phyloP scores from a whole-genome alignment of 37 sponge, comb jelly and placozoan genomes.

The Theonella swinhoei region DNA sequence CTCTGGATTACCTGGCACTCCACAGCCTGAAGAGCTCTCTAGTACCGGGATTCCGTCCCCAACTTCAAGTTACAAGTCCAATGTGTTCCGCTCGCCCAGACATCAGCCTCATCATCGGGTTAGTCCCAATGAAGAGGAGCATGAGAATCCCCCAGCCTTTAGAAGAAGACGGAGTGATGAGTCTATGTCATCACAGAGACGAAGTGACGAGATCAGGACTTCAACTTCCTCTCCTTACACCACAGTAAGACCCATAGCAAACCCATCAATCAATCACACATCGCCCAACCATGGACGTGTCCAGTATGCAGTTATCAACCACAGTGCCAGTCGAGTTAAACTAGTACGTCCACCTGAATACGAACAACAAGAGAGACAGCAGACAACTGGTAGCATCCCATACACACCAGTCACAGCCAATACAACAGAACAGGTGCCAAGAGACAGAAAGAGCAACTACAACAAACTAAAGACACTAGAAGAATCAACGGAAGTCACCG shows the following conservation, averaged over 20 bases:
- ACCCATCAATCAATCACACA: background rate
- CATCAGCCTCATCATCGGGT: background rate
- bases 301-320: background rate
- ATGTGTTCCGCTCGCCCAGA: background rate
- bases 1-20: constrained; percentile 65
- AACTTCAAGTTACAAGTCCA: constrained; percentile 1
- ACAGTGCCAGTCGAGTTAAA: background rate
- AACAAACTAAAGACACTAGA: constrained; percentile 7
- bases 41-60: constrained; percentile 39
- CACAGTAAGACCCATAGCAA: background rate
- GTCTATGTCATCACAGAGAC: background rate
- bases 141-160: constrained; percentile 9
- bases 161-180: constrained; percentile 21
- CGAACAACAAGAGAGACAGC: background rate
- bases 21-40: constrained; percentile 26
- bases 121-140: constrained; percentile 2
- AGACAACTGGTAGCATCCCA: background rate
- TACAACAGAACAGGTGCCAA: background rate
- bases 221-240: background rate
- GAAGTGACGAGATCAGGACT: background rate
- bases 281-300: background rate
- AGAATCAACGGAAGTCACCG: background rate
- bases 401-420: background rate
- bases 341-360: background rate
- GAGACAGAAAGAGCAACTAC: background rate